Conservation (phyloP, 2,888 invertebrate genomes). For the Papilio demoleus region DNA sequence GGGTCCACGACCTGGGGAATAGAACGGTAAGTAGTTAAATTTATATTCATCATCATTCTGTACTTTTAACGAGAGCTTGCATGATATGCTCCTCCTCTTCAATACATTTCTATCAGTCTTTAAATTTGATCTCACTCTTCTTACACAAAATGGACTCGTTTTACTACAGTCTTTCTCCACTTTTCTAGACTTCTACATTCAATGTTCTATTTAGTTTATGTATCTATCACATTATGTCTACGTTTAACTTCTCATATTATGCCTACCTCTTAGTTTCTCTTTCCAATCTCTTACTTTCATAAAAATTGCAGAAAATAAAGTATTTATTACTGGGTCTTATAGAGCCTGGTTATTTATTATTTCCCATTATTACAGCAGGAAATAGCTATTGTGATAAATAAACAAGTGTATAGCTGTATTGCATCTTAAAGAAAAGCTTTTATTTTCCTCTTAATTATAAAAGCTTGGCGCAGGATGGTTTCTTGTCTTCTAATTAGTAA, state of each 20-base stretch:
- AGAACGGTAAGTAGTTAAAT: conserved; percentile 83
- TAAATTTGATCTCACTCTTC: background rate
- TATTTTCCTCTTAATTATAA: background rate
- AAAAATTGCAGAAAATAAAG: no score
- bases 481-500: background rate
- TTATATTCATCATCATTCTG: background rate
- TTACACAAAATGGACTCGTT: no score
- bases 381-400: background rate
- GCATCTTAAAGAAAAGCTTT: background rate
- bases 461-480: background rate
- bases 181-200: no score
- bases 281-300: no score
- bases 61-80: background rate
- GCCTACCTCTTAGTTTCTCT: no score
- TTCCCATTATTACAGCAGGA: background rate
- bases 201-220: no score
- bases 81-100: background rate
- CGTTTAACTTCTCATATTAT: no score
- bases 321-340: background rate
- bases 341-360: background rate
- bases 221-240: no score
- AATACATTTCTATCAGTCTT: background rate
- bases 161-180: no score
- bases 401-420: background rate
- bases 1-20: conserved; percentile 90